Conservation (phyloP, 2,888 invertebrate genomes). For the Hedychridium roseum region DNA sequence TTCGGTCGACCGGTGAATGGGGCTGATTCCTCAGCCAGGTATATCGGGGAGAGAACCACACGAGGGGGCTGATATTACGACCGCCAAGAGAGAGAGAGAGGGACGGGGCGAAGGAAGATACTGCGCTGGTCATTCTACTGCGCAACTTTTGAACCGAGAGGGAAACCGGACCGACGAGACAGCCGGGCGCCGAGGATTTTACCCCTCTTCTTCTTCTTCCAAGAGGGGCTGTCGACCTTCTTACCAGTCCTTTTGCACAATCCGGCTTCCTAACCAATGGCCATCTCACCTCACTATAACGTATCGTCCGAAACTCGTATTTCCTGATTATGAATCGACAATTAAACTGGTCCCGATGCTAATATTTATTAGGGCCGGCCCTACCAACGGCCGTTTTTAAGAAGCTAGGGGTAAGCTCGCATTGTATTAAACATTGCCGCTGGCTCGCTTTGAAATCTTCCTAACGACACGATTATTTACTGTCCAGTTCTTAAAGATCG, state of each 20-base stretch:
- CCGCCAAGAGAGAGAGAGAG: constrained; percentile 6
- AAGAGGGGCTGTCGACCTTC: constrained; percentile 25
- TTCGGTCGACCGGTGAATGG: constrained; percentile 36
- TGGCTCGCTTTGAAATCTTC: too few species aligned
- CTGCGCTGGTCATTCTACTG: constrained; percentile 32
- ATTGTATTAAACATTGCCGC: too few species aligned
- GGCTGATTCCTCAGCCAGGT: constrained; percentile 22
- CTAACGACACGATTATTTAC: too few species aligned
- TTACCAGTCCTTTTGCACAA: constrained; percentile 16
- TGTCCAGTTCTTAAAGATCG: too few species aligned
- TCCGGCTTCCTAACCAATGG: neutral
- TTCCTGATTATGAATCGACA: neutral
- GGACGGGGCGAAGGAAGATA: constrained; percentile 8
- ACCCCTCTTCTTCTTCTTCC: constrained; percentile 36
- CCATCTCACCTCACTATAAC: too few species aligned
- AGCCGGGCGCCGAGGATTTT: constrained; percentile 55
- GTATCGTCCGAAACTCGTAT: neutral
- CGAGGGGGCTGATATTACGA: constrained; percentile 9
- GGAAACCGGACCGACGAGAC: constrained; percentile 57
- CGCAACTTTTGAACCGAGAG: constrained; percentile 46
- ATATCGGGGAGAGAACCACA: constrained; percentile 18
- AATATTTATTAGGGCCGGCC: too few species aligned
- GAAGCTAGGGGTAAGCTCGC: too few species aligned
- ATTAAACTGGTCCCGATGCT: too few species aligned
- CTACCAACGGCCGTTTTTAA: too few species aligned